Conservation (phyloP, 2,888 invertebrate species). For the Gibbula magus region DNA sequence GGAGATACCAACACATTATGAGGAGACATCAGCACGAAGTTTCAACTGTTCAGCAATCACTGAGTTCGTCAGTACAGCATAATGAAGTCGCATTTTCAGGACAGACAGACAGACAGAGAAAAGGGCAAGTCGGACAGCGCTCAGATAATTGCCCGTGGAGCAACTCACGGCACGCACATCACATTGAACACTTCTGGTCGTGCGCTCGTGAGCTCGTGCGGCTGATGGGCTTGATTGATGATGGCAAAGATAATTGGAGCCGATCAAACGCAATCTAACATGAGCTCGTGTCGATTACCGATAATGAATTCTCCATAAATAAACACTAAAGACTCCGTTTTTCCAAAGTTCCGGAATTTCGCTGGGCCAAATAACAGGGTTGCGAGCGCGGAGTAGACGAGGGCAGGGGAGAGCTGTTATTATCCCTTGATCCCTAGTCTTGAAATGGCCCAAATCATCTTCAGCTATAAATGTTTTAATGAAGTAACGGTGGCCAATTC, state of each 20-base stretch:
- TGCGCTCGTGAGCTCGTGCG: slow-evolving; percentile 10
- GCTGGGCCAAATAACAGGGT: slow-evolving; percentile 20
- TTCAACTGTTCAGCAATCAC: too few species aligned
- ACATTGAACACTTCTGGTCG: slow-evolving; percentile 9
- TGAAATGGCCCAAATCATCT: slow-evolving; percentile 23
- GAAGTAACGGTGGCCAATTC: slow-evolving; percentile 25
- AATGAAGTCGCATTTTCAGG: background rate
- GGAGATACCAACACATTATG: too few species aligned
- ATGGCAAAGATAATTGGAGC: slow-evolving; percentile 20
- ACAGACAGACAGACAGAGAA: background rate
- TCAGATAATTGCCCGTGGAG: background rate
- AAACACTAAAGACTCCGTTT: slow-evolving; percentile 28
- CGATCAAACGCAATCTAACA: slow-evolving; percentile 27
- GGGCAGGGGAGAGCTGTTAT: slow-evolving; percentile 5
- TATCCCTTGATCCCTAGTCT: background rate
- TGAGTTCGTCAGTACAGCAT: too few species aligned
- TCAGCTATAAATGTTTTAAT: slow-evolving; percentile 27
- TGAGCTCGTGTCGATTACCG: slow-evolving; percentile 22
- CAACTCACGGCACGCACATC: slow-evolving; percentile 11
- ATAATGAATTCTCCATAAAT: slow-evolving; percentile 28
- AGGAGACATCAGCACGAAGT: too few species aligned
- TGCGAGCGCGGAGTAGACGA: slow-evolving; percentile 12
- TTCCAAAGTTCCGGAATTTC: slow-evolving; percentile 26
- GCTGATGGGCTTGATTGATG: slow-evolving; percentile 25
- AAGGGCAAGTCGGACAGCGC: background rate